These are phyloP conservation scores for Oegoconia quadripuncta DNA, from an alignment of 2,888 invertebrate genomes.

Conservation along the genomic window DNA sequence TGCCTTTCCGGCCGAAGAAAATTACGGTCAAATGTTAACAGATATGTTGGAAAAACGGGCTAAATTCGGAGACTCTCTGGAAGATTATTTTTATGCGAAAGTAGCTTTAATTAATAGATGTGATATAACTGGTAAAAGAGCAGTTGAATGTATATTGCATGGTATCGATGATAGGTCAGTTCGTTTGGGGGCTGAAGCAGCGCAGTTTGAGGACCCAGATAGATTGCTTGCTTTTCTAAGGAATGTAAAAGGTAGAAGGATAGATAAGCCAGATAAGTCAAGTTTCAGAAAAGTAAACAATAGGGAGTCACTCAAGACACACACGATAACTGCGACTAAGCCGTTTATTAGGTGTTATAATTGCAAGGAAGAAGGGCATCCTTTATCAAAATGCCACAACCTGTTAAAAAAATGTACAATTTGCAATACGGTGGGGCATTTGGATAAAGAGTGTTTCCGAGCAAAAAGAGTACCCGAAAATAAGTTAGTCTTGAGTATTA, in stretches of 20 bases:
- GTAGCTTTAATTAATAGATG: slow-evolving; percentile 16
- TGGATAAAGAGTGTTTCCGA: slow-evolving; percentile 8
- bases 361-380: slow-evolving; percentile 21
- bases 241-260: neutral
- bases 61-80: slow-evolving; percentile 11
- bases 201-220: slow-evolving; percentile 15
- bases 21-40: too few species aligned
- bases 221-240: slow-evolving; percentile 14
- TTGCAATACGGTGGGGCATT: slow-evolving; percentile 16
- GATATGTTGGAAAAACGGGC: slow-evolving; percentile 15
- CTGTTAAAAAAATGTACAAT: slow-evolving; percentile 15
- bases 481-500: too few species aligned
- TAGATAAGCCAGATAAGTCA: too few species aligned
- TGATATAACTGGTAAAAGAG: slow-evolving; percentile 14
- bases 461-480: too few species aligned
- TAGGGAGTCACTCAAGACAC: too few species aligned
- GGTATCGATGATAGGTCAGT: slow-evolving; percentile 17
- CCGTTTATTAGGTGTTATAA: too few species aligned
- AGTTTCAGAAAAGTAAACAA: neutral
- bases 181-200: slow-evolving; percentile 19
- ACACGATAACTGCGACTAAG: too few species aligned
- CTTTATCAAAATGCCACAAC: slow-evolving; percentile 16
- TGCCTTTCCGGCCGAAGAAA: slow-evolving; percentile 16
- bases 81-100: slow-evolving; percentile 18
- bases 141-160: slow-evolving; percentile 17